Evolutionary conservation across 2,113 vertebrate genomes (phyloP).

Genomic region (Pteronura brasiliensis): DNA sequence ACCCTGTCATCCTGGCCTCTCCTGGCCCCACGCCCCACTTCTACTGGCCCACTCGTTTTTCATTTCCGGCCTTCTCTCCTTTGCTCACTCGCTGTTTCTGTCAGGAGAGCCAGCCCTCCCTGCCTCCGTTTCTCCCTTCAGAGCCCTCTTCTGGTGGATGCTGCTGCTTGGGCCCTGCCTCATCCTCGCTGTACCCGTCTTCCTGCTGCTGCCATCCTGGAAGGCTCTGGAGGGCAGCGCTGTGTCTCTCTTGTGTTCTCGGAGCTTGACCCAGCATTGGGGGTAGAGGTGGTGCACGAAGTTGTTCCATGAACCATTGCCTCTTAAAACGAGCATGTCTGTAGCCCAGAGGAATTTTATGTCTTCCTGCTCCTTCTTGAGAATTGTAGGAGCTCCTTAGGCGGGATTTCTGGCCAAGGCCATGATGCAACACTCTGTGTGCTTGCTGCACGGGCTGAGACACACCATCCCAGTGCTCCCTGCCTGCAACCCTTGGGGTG

Average conservation of each 20-base stretch:
- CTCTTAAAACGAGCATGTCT: not conserved
- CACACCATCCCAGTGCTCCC: fast-evolving
- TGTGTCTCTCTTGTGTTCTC: not conserved
- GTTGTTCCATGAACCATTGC: fast-evolving
- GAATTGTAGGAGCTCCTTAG: not conserved
- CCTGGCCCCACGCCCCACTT: no score
- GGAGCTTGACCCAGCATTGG: not conserved
- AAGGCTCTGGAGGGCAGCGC: not conserved
- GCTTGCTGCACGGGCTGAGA: not conserved
- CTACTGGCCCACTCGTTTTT: not conserved
- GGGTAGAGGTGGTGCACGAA: not conserved
- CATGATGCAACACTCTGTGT: not conserved
- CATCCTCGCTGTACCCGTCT: not conserved
- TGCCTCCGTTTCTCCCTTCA: not conserved
- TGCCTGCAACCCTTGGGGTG: not conserved
- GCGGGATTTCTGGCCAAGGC: not conserved
- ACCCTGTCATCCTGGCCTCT: not conserved
- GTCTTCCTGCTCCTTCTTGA: not conserved
- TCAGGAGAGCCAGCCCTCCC: not conserved
- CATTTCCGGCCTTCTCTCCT: not conserved
- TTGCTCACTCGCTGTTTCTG: not conserved
- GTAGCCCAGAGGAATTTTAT: not conserved
- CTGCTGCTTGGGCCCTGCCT: not conserved
- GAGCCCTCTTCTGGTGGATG: not conserved
- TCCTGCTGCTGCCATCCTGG: not conserved